These are phyloP conservation scores for Gymnocephalus cernua DNA, from an alignment of 2,113 vertebrate species.

Conservation along the genomic window DNA sequence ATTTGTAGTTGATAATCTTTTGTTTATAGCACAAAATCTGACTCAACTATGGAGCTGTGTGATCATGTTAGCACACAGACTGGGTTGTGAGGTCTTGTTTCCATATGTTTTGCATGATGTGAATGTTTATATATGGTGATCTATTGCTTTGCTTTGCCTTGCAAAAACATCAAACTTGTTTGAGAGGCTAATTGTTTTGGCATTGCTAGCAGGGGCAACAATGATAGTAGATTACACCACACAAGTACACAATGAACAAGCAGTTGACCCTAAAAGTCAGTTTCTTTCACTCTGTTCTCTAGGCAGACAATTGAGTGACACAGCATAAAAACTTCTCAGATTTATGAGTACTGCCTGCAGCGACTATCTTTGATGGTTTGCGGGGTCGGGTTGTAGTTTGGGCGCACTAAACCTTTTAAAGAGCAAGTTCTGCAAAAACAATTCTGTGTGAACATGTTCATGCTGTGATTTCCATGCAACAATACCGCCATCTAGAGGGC, in stretches of 20 bases:
- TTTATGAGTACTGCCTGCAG: background rate
- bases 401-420: background rate
- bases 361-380: background rate
- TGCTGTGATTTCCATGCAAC: background rate
- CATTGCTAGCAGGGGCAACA: background rate
- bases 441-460: background rate
- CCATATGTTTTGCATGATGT: background rate
- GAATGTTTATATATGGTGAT: background rate
- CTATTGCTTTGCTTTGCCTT: background rate
- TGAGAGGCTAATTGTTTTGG: background rate
- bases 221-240: too few species aligned
- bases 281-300: background rate
- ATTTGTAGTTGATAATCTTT: background rate
- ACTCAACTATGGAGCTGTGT: background rate
- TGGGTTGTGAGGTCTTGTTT: background rate
- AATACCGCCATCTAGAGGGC: slow-evolving; percentile 44
- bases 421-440: background rate
- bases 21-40: too few species aligned
- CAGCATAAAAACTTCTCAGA: background rate
- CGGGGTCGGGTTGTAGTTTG: background rate
- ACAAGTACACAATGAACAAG: background rate
- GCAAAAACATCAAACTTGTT: background rate
- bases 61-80: background rate
- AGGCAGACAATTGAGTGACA: background rate
- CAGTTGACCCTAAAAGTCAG: background rate